phyloP scores from a whole-genome alignment of 2,888 invertebrate species.

The Drosophila emarginata region DNA sequence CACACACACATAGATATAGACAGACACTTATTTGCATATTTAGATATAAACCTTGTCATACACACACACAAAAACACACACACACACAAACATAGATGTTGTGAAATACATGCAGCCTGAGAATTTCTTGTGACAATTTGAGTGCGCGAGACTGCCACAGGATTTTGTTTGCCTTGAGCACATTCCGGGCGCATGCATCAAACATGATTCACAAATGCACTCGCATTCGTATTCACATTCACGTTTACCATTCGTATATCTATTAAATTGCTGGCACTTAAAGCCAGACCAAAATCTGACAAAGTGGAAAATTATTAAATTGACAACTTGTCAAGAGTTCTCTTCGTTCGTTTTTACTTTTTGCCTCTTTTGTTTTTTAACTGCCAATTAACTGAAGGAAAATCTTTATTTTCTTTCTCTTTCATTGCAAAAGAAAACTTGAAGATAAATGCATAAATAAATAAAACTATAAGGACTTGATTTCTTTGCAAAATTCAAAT shows the following conservation, averaged over 20 bases:
- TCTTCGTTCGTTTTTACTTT: background rate
- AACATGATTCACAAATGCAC: slow-evolving; percentile 47
- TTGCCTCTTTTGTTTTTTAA: background rate
- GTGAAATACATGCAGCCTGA: slow-evolving; percentile 13
- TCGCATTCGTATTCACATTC: slow-evolving; percentile 16
- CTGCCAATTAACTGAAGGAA: slow-evolving; percentile 30
- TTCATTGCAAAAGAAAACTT: slow-evolving; percentile 10
- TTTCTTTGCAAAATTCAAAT: background rate
- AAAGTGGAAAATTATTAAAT: background rate
- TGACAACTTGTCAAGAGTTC: background rate
- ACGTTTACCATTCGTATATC: background rate
- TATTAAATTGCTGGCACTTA: slow-evolving; percentile 49
- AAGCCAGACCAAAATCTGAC: slow-evolving; percentile 26
- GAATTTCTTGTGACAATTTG: slow-evolving; percentile 56
- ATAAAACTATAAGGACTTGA: slow-evolving; percentile 13
- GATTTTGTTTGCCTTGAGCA: slow-evolving; percentile 29
- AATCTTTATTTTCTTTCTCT: background rate
- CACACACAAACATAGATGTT: background rate
- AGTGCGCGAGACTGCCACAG: slow-evolving; percentile 50
- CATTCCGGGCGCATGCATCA: slow-evolving; percentile 46
- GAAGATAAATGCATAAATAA: slow-evolving; percentile 9
- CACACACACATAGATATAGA: background rate
- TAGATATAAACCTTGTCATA: slow-evolving; percentile 35
- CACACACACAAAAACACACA: slow-evolving; percentile 26
- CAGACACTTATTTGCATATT: slow-evolving; percentile 35